These are phyloP conservation scores for Gambelia wislizenii DNA, from an alignment of 2,797 vertebrate genomes.

Conservation along the genomic window DNA sequence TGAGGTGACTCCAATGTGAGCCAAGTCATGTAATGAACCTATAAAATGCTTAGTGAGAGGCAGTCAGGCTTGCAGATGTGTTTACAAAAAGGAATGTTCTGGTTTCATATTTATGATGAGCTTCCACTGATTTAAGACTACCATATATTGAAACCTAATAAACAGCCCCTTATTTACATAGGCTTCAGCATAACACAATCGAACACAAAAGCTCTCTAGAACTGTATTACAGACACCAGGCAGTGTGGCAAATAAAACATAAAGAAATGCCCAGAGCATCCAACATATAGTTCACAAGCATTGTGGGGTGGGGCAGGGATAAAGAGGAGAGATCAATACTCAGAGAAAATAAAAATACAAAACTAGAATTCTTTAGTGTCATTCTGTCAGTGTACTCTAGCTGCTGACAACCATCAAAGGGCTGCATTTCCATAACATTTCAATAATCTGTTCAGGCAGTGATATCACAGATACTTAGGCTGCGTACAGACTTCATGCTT, in stretches of 20 bases:
- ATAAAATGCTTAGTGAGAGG: constrained; percentile 81
- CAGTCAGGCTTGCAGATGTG: constrained; percentile 77
- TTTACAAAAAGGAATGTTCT: constrained; percentile 77
- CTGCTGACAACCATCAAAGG: constrained; percentile 76
- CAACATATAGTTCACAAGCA: constrained; percentile 70
- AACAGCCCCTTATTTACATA: constrained; percentile 77
- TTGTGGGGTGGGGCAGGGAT: constrained; percentile 50
- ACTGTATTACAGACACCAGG: constrained; percentile 50
- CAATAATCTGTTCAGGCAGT: constrained; percentile 69
- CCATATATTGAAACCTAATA: constrained; percentile 76
- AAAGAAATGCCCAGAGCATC: constrained; percentile 50
- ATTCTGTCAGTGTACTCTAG: constrained; percentile 53
- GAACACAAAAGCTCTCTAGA: constrained; percentile 58
- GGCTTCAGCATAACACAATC: constrained; percentile 51
- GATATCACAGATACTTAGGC: constrained; percentile 64
- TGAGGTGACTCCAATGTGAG: constrained; percentile 81
- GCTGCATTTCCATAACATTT: constrained; percentile 73
- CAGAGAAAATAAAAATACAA: constrained; percentile 73
- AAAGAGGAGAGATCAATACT: constrained; percentile 70
- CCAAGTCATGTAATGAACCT: constrained; percentile 77
- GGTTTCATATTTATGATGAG: constrained; percentile 78
- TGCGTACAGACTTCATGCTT: constrained; percentile 45
- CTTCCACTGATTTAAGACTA: constrained; percentile 77
- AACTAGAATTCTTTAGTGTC: constrained; percentile 67
- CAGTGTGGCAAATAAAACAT: constrained; percentile 73